These are phyloP conservation scores for Cerceris rybyensis DNA, from an alignment of 2,888 invertebrate genomes.

Conservation along the genomic window DNA sequence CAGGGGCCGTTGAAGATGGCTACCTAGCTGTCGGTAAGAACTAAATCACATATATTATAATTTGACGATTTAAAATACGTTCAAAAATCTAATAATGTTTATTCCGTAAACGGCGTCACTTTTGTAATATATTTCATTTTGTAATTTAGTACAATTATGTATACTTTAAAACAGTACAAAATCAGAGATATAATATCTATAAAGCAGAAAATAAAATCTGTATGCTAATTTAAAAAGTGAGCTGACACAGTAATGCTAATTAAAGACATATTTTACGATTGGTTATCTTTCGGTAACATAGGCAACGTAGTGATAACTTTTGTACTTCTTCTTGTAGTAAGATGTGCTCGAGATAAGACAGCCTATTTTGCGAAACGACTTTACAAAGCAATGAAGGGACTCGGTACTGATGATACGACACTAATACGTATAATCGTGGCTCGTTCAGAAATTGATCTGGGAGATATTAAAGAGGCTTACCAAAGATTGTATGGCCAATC, in stretches of 20 bases:
- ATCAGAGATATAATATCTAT: no score
- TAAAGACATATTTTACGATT: no score
- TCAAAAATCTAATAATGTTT: no score
- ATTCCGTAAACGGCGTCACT: no score
- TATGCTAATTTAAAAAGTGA: no score
- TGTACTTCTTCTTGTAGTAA: constrained; percentile 82
- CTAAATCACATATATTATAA: constrained; percentile 1
- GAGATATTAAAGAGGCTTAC: constrained; percentile 92
- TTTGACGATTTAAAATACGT: neutral
- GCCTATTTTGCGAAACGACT: constrained; percentile 93
- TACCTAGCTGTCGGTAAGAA: constrained; percentile 88
- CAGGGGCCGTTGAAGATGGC: constrained; percentile 89
- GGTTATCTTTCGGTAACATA: neutral
- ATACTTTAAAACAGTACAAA: no score
- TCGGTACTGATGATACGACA: constrained; percentile 94
- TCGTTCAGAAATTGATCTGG: constrained; percentile 92
- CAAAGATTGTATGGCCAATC: constrained; percentile 89
- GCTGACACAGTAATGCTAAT: no score
- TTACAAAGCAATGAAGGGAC: constrained; percentile 93
- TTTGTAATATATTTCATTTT: no score
- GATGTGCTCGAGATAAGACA: constrained; percentile 90
- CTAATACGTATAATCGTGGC: constrained; percentile 93
- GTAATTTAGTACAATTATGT: no score
- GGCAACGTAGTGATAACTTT: neutral
- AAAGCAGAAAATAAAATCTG: no score